Evolutionary conservation across 2,113 vertebrate genomes (phyloP), one percentile per base, ranked within the genome.

Genomic region (Lonchura striata): DNA sequence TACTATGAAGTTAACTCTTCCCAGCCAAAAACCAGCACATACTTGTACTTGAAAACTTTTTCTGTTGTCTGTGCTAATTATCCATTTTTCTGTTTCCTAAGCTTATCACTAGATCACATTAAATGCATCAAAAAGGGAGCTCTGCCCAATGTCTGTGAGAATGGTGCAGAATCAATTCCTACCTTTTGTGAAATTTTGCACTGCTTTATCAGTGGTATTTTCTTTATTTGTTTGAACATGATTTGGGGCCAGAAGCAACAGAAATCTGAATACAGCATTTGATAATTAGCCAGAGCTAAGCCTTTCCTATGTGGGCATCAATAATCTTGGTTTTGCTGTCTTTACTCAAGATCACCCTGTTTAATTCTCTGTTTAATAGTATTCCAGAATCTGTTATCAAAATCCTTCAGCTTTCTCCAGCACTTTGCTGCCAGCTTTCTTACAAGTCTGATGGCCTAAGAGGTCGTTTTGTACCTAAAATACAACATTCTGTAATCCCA

Each of bases 301-400:
- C 90, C 39, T 90, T 94, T 94, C 60, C 61, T 91, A n/a, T 91
- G 79, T 86, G 39, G 52, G 35, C 74, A 94, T 30, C 49, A 95
- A 35, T 94, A 96, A 96, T 92, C 87, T 92, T 96, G 74, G 85
- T 95, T 95, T 69, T 95, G 76, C 61, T 95, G 56, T 87, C 94
- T 90, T 94, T 91, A 90, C 75, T 96, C 75, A 86, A 91, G 78
- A 95, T 82, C 72, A 86, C 82, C 42, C 78, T 91, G 49, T 91
- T 88, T 91, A 90, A 86, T 96, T 71, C 86, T 95, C 81, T 90
- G 90, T 97, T 97, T 97, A 96, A 97, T 91, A 92, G 31, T 94
- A 75, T 94, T 97, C 96, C 96, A 97, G 92, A 87, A 88, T 95
- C 50, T 88, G 92, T 96, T 97, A 96, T 96, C 95, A 94, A 96